Conservation (phyloP, 2,797 vertebrate genomes). For the Peromyscus aztecus region DNA sequence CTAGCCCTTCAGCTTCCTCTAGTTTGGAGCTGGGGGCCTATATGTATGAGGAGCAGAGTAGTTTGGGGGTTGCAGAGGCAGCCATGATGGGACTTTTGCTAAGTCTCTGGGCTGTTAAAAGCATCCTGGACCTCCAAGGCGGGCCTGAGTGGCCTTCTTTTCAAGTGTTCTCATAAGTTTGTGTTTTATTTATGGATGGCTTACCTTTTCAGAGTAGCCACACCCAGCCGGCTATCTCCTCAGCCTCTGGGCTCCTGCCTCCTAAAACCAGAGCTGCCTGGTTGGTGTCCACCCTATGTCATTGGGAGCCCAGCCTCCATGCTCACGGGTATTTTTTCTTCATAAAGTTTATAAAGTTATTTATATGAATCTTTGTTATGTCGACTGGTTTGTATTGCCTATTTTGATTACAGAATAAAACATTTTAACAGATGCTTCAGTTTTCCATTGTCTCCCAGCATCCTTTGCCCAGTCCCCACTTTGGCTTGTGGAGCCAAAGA, state of each 20-base stretch:
- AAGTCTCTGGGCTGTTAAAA: constrained; percentile 51
- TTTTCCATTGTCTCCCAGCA: constrained; percentile 42
- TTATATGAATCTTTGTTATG: constrained; percentile 69
- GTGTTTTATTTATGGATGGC: constrained; percentile 78
- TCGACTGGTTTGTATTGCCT: constrained; percentile 80
- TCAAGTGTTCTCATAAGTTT: constrained; percentile 73
- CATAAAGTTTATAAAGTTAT: constrained; percentile 65
- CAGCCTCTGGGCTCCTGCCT: constrained; percentile 70
- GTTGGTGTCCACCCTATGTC: constrained; percentile 70
- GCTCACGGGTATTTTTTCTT: constrained; percentile 79
- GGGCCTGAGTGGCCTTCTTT: constrained; percentile 64
- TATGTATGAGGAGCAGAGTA: neutral
- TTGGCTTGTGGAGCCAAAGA: constrained; percentile 34
- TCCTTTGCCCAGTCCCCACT: neutral
- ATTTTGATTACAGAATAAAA: constrained; percentile 85
- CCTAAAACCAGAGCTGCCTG: constrained; percentile 62
- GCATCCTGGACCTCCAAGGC: constrained; percentile 51
- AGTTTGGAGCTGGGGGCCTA: constrained; percentile 43
- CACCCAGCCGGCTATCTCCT: constrained; percentile 60
- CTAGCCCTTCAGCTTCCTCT: neutral
- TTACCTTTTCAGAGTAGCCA: constrained; percentile 75
- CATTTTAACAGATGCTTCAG: constrained; percentile 63
- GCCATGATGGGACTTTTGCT: neutral
- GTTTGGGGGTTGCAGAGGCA: neutral
- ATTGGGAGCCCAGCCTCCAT: constrained; percentile 72